These are phyloP conservation scores for Xylota segnis DNA, from an alignment of 2,888 invertebrate species.

Conservation along the genomic window DNA sequence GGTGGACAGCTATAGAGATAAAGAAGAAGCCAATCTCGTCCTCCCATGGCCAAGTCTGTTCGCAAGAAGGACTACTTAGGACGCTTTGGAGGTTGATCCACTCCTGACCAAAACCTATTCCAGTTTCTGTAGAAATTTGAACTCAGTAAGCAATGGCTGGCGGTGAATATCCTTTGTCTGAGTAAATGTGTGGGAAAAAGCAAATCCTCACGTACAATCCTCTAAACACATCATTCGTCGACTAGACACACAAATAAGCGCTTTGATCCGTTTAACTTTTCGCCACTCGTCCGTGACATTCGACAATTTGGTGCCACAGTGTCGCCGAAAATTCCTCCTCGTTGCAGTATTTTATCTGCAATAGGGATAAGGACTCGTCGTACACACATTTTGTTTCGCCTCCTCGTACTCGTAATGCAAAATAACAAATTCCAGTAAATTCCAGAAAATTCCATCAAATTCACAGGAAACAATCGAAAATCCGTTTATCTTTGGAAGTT, in stretches of 20 bases:
- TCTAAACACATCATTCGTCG: conserved; percentile 2
- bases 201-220: not conserved
- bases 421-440: conserved; percentile 47
- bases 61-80: too few species aligned
- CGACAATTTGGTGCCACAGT: conserved; percentile 28
- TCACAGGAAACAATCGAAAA: conserved; percentile 61
- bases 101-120: too few species aligned
- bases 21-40: too few species aligned
- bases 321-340: conserved; percentile 5
- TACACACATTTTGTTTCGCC: not conserved
- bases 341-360: conserved; percentile 69
- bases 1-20: too few species aligned
- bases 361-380: conserved; percentile 14
- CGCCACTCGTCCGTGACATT: conserved; percentile 65
- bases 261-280: conserved; percentile 72
- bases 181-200: too few species aligned
- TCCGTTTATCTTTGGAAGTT: conserved; percentile 59
- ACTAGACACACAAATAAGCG: conserved; percentile 37
- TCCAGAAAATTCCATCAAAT: conserved; percentile 42
- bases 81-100: too few species aligned
- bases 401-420: conserved; percentile 21
- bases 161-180: too few species aligned
- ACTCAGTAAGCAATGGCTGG: too few species aligned
- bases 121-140: too few species aligned
- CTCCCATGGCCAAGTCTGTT: too few species aligned